A percentile compares a stretch with the other conserved stretches of the same genome.
Evolutionary conservation across 2,797 vertebrate genomes (phyloP).

Genomic region (Micromesistius poutassou): DNA sequence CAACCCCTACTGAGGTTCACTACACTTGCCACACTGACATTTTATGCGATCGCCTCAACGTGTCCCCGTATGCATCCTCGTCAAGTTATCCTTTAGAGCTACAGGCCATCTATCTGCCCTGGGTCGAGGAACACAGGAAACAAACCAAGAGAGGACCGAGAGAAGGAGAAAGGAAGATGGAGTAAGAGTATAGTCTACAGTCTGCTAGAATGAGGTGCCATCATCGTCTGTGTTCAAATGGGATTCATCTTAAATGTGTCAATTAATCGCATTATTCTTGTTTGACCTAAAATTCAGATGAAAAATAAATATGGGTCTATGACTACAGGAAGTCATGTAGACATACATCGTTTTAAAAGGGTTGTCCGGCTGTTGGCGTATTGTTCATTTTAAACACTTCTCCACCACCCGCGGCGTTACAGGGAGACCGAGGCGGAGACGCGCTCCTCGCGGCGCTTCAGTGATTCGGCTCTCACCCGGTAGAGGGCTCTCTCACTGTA

Average conservation of each 20-base stretch:
- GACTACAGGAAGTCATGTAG: background rate
- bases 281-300: background rate
- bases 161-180: background rate
- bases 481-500: conserved; percentile 31
- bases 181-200: background rate
- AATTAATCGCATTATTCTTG: background rate
- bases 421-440: background rate
- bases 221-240: background rate
- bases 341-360: background rate
- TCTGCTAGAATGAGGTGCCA: background rate
- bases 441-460: background rate
- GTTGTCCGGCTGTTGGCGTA: background rate
- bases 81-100: background rate
- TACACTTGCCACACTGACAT: background rate
- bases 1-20: no score
- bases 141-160: background rate
- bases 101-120: background rate
- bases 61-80: background rate
- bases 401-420: background rate
- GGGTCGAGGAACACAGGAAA: background rate
- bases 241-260: background rate
- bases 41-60: background rate
- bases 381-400: background rate
- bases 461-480: conserved; percentile 17
- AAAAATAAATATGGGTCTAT: background rate